Conservation (phyloP, 2,113 vertebrate species). For the Cyrtonyx montezumae region DNA sequence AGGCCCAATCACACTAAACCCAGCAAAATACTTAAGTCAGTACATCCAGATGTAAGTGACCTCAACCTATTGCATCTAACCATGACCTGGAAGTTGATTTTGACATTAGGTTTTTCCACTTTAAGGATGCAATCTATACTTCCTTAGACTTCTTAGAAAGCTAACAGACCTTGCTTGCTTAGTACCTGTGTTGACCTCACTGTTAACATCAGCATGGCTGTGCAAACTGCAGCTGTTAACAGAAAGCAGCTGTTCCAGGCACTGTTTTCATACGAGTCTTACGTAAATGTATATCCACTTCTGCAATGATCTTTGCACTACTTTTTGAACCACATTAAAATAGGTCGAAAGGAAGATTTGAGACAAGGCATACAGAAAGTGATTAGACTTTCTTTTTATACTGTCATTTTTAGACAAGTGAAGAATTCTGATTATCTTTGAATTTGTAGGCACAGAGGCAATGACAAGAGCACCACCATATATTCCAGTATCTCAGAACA, state of each 20-base stretch:
- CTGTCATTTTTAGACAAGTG: background rate
- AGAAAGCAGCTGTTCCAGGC: background rate
- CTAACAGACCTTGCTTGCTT: background rate
- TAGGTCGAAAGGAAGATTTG: background rate
- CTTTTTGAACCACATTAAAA: background rate
- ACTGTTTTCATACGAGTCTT: too few relatives aligned
- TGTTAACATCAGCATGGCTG: background rate
- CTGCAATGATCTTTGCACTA: background rate
- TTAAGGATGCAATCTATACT: background rate
- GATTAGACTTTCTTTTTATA: background rate
- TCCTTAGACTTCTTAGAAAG: background rate
- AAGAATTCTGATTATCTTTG: background rate
- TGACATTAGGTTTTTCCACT: background rate
- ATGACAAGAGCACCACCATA: background rate
- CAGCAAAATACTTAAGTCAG: background rate
- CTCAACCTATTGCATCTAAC: background rate
- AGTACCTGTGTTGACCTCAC: background rate
- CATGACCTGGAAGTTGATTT: background rate
- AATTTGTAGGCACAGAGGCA: background rate
- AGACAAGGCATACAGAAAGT: background rate
- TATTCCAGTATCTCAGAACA: too few relatives aligned
- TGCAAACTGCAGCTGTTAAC: background rate
- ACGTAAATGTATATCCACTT: background rate
- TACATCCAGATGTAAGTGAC: background rate
- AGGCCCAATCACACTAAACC: background rate